Percentiles rank a stretch among this genome's conserved stretches.
Conservation (phyloP, 2,888 invertebrate genomes). For the Conomelus anceps region DNA sequence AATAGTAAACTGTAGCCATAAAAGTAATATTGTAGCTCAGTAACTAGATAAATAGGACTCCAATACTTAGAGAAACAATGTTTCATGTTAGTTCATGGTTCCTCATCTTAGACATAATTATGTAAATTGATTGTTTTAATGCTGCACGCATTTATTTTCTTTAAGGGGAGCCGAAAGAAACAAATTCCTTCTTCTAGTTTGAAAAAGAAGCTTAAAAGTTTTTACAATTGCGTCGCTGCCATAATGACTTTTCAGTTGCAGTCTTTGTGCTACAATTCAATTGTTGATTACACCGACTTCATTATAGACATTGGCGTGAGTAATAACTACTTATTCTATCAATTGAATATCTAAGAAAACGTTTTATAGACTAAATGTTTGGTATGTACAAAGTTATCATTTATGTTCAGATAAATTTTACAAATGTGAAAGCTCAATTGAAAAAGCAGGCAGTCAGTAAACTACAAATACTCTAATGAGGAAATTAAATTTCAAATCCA, state of each 20-base stretch:
- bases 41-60: no score
- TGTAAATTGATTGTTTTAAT: background rate
- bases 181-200: constrained; percentile 61
- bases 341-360: background rate
- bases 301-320: constrained; percentile 46
- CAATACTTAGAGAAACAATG: no score
- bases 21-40: no score
- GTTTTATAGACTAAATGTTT: no score
- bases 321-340: background rate
- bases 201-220: constrained; percentile 59
- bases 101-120: background rate
- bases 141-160: constrained; percentile 25
- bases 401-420: background rate
- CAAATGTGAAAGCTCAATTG: background rate
- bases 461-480: no score
- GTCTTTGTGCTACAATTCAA: constrained; percentile 68
- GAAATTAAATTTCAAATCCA: no score
- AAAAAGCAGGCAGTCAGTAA: background rate
- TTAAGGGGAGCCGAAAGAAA: constrained; percentile 58
- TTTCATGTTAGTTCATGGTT: no score
- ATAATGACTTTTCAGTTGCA: constrained; percentile 87
- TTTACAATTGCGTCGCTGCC: constrained; percentile 77
- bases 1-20: no score
- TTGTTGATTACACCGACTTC: constrained; percentile 69
- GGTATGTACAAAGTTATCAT: background rate